Base-by-base conservation (phyloP, 2,797 vertebrate species). In the Arctocebus calabarensis region DNA sequence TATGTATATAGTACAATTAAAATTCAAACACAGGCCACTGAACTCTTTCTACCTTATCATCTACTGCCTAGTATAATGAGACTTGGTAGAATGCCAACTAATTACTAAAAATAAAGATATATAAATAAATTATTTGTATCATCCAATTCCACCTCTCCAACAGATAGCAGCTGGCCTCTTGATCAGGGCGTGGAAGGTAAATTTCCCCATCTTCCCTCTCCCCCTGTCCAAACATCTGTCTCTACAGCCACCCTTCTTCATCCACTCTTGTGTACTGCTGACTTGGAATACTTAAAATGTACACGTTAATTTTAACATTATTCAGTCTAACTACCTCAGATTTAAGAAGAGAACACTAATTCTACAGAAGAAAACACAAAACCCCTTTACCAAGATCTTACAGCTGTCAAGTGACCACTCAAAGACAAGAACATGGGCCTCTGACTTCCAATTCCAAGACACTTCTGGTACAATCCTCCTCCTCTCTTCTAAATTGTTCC, bases 351-450 rank as follows among this genome's bases (percentile, higher is more conserved):
- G 45, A 92, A 73, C 12, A 90, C 20, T 2, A 14, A 84, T 34
- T 70, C 59, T 88, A 74, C 48, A 90, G n/a, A 90, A 92, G 22
- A 68, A 70, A 62, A 61, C n/a, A 79, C 14, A 75, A 79, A 52
- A 61, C 20, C 2, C 40, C 64, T 75, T 32, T 70, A 52, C 62
- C 61, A 81, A 74, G 34, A 64, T n/a, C 25, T 88, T 40, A 52
- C 27, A 37, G 4, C 34, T 29, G 64, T 27, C 32, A 25, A 75
- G 59, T 20, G 34, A 45, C 61, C 37, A 68, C 3, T 29, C 45
- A 32, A 90, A 43, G 66, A 10, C 14, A 81, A 55, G 34, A 84
- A 73, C 20, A 59, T 0, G 55, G 34, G 22, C 59, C 55, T 83
- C 3, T 7, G 64, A 82, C n/a, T 66, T 73, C 11, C 11, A 52